Evolutionary conservation across 1,140 invertebrate species (phyloP).

Genomic region (Drosophila albomicans): DNA sequence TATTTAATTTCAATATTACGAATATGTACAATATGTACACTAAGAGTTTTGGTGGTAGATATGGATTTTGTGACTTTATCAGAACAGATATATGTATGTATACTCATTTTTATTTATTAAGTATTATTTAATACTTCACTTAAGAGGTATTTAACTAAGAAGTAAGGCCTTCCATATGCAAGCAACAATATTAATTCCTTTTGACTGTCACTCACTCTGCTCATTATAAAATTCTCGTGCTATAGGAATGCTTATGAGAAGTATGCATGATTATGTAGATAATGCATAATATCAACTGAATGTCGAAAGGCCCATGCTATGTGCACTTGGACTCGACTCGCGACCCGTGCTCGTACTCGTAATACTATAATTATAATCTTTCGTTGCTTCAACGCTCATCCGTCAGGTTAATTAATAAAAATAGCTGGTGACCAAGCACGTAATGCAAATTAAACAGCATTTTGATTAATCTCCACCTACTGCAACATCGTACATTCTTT

Average conservation of each 20-base stretch:
- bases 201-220: neutral
- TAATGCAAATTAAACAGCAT: constrained; percentile 77
- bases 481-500: constrained; percentile 29
- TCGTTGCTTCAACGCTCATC: constrained; percentile 56
- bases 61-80: too few relatives aligned
- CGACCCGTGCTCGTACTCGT: constrained; percentile 9
- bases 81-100: too few relatives aligned
- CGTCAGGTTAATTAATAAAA: constrained; percentile 75
- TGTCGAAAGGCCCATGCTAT: constrained; percentile 37
- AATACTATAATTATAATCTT: constrained; percentile 50
- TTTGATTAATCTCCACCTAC: constrained; percentile 73
- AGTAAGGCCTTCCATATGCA: neutral
- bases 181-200: neutral
- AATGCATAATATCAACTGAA: constrained; percentile 22
- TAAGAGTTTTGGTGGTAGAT: too few relatives aligned
- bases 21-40: too few relatives aligned
- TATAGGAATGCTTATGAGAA: neutral
- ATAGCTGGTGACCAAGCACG: constrained; percentile 74
- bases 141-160: too few relatives aligned
- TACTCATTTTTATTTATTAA: too few relatives aligned
- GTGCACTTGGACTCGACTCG: constrained; percentile 16
- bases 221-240: neutral
- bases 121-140: too few relatives aligned
- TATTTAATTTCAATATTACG: too few relatives aligned
- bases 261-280: neutral